A percentile compares a stretch with the other conserved stretches of the same genome.
phyloP scores from a whole-genome alignment of 2,113 vertebrate genomes.

The Festucalex cinctus region DNA sequence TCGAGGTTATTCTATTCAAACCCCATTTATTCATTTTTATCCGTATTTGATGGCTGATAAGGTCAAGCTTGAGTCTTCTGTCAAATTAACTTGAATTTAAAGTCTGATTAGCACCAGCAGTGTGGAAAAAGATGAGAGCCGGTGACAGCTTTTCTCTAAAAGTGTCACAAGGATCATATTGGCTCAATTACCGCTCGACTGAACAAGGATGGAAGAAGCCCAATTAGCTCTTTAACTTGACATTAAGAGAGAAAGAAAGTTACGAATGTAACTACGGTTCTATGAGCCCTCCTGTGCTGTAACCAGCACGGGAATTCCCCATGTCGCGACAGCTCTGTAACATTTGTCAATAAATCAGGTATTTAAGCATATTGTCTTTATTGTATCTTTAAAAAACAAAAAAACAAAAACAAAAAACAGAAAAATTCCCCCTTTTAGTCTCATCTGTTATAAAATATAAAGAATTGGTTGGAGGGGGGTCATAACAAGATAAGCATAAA shows the following conservation, averaged over 20 bases:
- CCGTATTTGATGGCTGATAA: neutral
- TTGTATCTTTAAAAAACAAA: too few relatives aligned
- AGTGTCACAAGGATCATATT: constrained; percentile 24
- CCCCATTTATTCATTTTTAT: neutral
- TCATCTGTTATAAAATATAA: too few relatives aligned
- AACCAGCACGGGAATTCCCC: too few relatives aligned
- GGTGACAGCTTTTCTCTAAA: constrained; percentile 32
- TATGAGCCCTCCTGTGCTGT: too few relatives aligned
- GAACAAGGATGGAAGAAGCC: constrained; percentile 28
- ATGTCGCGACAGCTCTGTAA: too few relatives aligned
- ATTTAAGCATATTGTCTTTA: too few relatives aligned
- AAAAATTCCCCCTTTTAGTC: too few relatives aligned
- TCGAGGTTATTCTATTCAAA: neutral
- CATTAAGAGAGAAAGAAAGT: constrained; percentile 28
- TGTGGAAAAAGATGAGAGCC: constrained; percentile 23
- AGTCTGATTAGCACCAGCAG: constrained; percentile 7
- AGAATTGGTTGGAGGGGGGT: too few relatives aligned
- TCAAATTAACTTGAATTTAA: neutral
- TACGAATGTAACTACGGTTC: too few relatives aligned
- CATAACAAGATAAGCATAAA: too few relatives aligned
- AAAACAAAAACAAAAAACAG: too few relatives aligned
- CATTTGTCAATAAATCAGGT: too few relatives aligned
- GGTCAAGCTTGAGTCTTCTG: neutral
- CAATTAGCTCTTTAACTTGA: constrained; percentile 41
- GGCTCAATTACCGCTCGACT: constrained; percentile 54